Conservation (phyloP, 2,797 vertebrate species). For the Epinephelus malabaricus region DNA sequence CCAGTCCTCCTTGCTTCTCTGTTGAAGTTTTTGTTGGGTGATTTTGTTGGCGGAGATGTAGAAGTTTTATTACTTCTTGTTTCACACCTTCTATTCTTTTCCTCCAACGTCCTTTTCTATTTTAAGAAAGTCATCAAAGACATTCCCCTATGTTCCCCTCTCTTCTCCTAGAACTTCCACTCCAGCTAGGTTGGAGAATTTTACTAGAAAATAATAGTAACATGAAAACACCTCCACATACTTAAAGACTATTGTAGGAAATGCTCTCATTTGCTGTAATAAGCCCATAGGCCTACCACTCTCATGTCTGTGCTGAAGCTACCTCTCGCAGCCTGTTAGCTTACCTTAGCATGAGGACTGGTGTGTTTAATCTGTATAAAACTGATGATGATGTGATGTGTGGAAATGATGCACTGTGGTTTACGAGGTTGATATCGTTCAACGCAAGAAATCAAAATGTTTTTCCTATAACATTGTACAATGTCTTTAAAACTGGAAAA, state of each 20-base stretch:
- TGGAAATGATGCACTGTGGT: too few relatives aligned
- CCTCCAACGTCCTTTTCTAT: constrained; percentile 9
- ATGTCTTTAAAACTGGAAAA: too few relatives aligned
- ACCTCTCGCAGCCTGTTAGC: neutral
- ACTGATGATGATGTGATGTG: too few relatives aligned
- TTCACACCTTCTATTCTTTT: constrained; percentile 19
- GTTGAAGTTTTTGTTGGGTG: constrained; percentile 15
- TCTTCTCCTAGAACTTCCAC: neutral
- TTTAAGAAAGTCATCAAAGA: constrained; percentile 13
- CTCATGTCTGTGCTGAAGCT: neutral
- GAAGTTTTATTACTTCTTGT: constrained; percentile 13
- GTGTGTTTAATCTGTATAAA: neutral
- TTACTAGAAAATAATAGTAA: neutral
- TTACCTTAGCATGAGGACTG: neutral
- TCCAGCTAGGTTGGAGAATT: neutral
- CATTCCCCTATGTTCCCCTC: neutral
- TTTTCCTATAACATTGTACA: too few relatives aligned
- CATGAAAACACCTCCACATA: neutral
- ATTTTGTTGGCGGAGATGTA: constrained; percentile 12
- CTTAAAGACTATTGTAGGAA: neutral
- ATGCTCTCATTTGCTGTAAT: neutral
- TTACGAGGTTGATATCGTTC: too few relatives aligned
- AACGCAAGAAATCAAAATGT: neutral
- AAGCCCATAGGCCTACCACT: neutral
- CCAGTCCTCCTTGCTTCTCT: constrained; percentile 1